A percentile compares a stretch with the other conserved stretches of the same genome.
These are phyloP conservation scores for Drosophila gaucha DNA, from an alignment of 2,888 invertebrate species.

Conservation along the genomic window DNA sequence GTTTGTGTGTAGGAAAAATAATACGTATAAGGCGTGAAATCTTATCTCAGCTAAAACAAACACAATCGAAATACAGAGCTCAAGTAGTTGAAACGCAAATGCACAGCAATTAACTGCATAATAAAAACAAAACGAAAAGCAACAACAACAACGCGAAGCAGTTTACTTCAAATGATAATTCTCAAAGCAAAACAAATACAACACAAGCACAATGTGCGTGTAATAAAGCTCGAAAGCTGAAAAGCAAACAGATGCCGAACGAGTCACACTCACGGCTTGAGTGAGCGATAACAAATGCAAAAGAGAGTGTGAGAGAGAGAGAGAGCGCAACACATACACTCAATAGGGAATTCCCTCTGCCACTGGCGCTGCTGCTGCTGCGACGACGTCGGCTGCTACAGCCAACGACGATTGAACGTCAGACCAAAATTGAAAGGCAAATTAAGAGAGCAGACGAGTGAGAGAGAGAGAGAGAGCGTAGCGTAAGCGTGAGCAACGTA, in stretches of 20 bases:
- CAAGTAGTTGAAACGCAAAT: conserved; percentile 32
- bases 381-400: background rate
- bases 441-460: conserved; percentile 44
- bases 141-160: conserved; percentile 26
- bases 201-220: conserved; percentile 35
- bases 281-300: conserved; percentile 30
- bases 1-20: conserved; percentile 2
- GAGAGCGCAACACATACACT: conserved; percentile 19
- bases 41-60: conserved; percentile 45
- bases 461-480: conserved; percentile 4
- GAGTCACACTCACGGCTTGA: conserved; percentile 34
- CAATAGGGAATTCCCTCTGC: conserved; percentile 78
- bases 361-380: conserved; percentile 30
- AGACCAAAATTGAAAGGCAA: conserved; percentile 51
- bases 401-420: conserved; percentile 37
- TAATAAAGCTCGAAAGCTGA: conserved; percentile 54
- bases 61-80: conserved; percentile 33
- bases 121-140: conserved; percentile 18
- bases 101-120: conserved; percentile 52
- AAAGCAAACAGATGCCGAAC: conserved; percentile 36
- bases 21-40: conserved; percentile 43
- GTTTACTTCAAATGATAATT: conserved; percentile 60
- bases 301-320: background rate
- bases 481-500: conserved; percentile 30
- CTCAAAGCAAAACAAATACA: conserved; percentile 44